Base-by-base conservation (phyloP, 2,888 invertebrate species). In the Pyrgus malvae region DNA sequence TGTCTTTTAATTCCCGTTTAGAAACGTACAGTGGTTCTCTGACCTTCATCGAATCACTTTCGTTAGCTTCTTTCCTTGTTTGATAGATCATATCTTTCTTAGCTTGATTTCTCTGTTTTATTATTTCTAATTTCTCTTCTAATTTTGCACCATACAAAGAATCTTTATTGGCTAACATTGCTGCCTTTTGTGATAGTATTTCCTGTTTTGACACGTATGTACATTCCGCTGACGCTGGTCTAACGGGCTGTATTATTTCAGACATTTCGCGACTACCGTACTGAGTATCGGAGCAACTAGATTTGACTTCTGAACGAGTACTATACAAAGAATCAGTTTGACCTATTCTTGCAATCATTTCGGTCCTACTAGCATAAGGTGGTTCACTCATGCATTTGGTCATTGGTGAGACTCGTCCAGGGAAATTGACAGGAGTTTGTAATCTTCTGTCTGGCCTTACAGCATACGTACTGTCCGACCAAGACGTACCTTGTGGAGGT, bases 11-110 rank as follows among this genome's bases (percentile, higher is more conserved):
- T 64, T 90, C 90, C 67, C 91, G 75, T 69, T 91, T 91, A 0
- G 91, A 90, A 2, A 91, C 90, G 61, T 91, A 91, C 46, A 91
- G 69, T 2, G 91, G 91, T 62, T 90, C 90, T 62, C 90, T 78
- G 12, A 80, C 80, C 74, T 90, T 90, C 42, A 72, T 69, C 0
- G 87, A 67, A 64, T 89, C 90, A 60, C 86, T 80, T 66, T 90
- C 90, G 62, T 86, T 89, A 1, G 83, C 84, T 66, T 91, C 91
- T 61, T 88, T 84, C 61, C 90, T 80, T 11, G 89, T 84, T 68
- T 91, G 91, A 68, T 91, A 91, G 58, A 91, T 91, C 76, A 89
- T 80, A 60, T 91, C 91, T 58, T 91, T 91, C 60, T 91, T 91
- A 1, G 91, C 91, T 68, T 91, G 90, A 61, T 91, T 91, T 59